Percentiles rank a stretch among this genome's conserved stretches.
Conservation (phyloP, 1,140 invertebrate species). For the Orussus abietinus region DNA sequence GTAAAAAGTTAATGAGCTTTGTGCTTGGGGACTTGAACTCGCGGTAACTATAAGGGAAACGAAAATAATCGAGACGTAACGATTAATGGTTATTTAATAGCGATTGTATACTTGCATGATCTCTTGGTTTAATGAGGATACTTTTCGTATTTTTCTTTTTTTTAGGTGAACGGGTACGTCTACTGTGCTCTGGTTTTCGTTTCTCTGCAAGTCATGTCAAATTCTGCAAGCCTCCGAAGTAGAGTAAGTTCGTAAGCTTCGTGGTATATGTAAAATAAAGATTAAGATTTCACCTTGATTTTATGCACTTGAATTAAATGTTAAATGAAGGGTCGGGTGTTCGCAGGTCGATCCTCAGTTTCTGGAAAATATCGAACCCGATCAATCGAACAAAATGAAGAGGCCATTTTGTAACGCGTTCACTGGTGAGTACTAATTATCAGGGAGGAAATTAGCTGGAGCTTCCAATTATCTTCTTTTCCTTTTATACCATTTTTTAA, state of each 20-base stretch:
- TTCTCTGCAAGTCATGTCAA: too few relatives aligned
- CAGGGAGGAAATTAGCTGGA: constrained; percentile 7
- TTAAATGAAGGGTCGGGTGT: too few relatives aligned
- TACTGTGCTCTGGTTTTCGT: constrained; percentile 18
- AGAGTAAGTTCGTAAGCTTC: too few relatives aligned
- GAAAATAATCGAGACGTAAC: too few relatives aligned
- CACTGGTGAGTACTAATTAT: constrained; percentile 23
- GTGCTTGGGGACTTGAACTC: too few relatives aligned
- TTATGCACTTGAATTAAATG: too few relatives aligned
- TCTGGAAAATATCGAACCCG: constrained; percentile 13
- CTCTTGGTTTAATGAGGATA: background rate
- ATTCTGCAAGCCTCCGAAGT: too few relatives aligned
- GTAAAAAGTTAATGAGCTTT: too few relatives aligned
- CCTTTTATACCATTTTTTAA: background rate
- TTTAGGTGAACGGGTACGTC: constrained; percentile 21
- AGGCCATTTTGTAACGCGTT: constrained; percentile 43
- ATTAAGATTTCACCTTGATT: too few relatives aligned
- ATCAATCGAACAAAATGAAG: constrained; percentile 25
- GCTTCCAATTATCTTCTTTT: constrained; percentile 5
- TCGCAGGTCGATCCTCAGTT: constrained; percentile 26
- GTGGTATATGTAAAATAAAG: too few relatives aligned
- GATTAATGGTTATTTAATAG: constrained; percentile 1
- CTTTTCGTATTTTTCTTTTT: constrained; percentile 4
- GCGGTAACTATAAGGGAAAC: too few relatives aligned
- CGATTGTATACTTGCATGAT: background rate